These are phyloP conservation scores for Macrotrachela quadricornifera DNA, from an alignment of 1,140 invertebrate genomes.

Conservation along the genomic window DNA sequence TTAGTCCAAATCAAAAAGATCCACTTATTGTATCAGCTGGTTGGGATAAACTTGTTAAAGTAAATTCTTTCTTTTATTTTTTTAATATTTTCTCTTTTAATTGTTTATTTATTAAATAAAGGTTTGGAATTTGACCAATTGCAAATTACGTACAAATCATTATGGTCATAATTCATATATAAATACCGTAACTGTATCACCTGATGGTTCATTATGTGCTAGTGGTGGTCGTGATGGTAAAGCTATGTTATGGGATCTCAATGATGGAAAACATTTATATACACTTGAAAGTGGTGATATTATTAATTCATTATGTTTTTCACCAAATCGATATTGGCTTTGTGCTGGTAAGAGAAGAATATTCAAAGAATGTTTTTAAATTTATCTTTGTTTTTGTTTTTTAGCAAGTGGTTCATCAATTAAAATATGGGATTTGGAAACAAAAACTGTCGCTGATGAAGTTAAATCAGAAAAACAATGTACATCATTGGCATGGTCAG, in stretches of 20 bases:
- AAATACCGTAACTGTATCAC: conserved; percentile 95
- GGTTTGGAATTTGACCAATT: conserved; percentile 95
- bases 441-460: conserved; percentile 97
- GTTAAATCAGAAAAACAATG: conserved; percentile 86
- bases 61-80: too few relatives aligned
- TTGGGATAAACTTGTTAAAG: conserved; percentile 91
- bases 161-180: conserved; percentile 85
- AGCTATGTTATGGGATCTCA: conserved; percentile 97
- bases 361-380: too few relatives aligned
- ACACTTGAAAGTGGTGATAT: conserved; percentile 81
- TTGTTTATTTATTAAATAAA: too few relatives aligned
- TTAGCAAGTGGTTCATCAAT: conserved; percentile 77
- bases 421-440: conserved; percentile 97
- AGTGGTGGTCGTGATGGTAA: conserved; percentile 92
- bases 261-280: conserved; percentile 97
- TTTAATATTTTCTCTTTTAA: too few relatives aligned
- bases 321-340: conserved; percentile 97
- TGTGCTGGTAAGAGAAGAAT: conserved; percentile 55
- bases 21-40: conserved; percentile 96
- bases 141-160: conserved; percentile 94
- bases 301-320: conserved; percentile 94
- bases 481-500: conserved; percentile 91
- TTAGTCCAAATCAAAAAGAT: conserved; percentile 89
- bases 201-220: conserved; percentile 94
- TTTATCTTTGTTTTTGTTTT: too few relatives aligned